Base-by-base conservation (phyloP, 2,113 vertebrate species). In the Colistium nudipinnis region DNA sequence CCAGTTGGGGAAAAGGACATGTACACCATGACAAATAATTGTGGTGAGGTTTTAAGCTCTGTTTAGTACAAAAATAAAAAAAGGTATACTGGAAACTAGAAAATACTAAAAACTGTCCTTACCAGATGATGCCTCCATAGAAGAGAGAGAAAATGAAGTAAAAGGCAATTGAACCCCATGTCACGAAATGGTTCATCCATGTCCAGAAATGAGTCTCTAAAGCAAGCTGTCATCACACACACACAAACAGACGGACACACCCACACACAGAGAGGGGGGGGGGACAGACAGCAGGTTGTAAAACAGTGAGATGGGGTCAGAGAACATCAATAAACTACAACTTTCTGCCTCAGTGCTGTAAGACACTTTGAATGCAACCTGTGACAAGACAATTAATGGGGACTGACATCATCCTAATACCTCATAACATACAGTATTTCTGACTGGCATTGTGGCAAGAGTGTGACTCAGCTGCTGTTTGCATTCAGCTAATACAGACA, bases 201-300 rank as follows among this genome's bases (percentile, higher is more conserved):
- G 98, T 98, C 98, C 98, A 99, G 93, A 98, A 98, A 78, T 96
- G 95, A 64, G 97, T 99, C 91, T 99, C 97, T 82, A 99, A 90
- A 54, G 97, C 97, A 89, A 99, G 95, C 98, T 99, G 84, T 51
- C 47, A 89, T 63, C 0, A 53, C 25, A 72, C 20, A 67, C 28
- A 76, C 19, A 78, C 8, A 53, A 19, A 72, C 20, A 67, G 22
- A 76, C 19, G 74, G 6, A 62, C 69, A 56, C 5, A 66, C 20
- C 61, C 6, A 65, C 38, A 70, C n/a, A 69, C 28, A 76, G 8
- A 76, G 5, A 38, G 36, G 36, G 36, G n/a, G n/a, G n/a, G n/a
- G n/a, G n/a, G n/a, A n/a, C n/a, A n/a, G n/a, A n/a, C n/a, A n/a
- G n/a, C n/a, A n/a, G n/a, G n/a, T n/a, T n/a, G 39, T 20, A 45